phyloP scores from a whole-genome alignment of 2,888 invertebrate genomes.

The Griposia aprilina region DNA sequence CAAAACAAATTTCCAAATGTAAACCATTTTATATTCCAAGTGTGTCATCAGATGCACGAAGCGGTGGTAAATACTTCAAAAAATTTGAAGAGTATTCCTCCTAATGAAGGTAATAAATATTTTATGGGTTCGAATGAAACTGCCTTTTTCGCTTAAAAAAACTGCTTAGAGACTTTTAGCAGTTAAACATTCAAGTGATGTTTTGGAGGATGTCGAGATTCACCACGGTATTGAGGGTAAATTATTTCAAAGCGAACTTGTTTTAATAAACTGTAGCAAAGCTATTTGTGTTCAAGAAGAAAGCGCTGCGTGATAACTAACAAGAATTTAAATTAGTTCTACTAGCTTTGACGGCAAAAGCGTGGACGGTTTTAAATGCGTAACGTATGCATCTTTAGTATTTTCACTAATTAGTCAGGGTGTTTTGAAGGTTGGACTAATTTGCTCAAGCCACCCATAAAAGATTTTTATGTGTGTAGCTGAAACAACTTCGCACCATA shows the following conservation, averaged over 20 bases:
- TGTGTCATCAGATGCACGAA: slow-evolving; percentile 53
- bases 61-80: slow-evolving; percentile 18
- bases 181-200: slow-evolving; percentile 9
- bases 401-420: slow-evolving; percentile 62
- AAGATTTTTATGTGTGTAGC: slow-evolving; percentile 51
- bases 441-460: slow-evolving; percentile 55
- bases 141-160: slow-evolving; percentile 28
- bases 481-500: slow-evolving; percentile 56
- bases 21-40: slow-evolving; percentile 40
- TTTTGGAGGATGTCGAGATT: slow-evolving; percentile 10
- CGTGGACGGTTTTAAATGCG: slow-evolving; percentile 39
- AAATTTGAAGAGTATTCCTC: slow-evolving; percentile 29
- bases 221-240: slow-evolving; percentile 12
- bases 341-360: slow-evolving; percentile 23
- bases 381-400: slow-evolving; percentile 49
- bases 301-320: slow-evolving; percentile 42
- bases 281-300: slow-evolving; percentile 43
- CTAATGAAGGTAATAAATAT: slow-evolving; percentile 56
- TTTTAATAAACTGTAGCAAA: slow-evolving; percentile 27
- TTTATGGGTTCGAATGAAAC: slow-evolving; percentile 48
- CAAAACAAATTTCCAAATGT: slow-evolving; percentile 50
- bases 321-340: slow-evolving; percentile 45
- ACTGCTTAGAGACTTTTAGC: slow-evolving; percentile 8
- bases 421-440: slow-evolving; percentile 50
- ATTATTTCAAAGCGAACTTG: slow-evolving; percentile 31